Conservation (phyloP, 23 tunicate species). For the Ciona savignyi region DNA sequence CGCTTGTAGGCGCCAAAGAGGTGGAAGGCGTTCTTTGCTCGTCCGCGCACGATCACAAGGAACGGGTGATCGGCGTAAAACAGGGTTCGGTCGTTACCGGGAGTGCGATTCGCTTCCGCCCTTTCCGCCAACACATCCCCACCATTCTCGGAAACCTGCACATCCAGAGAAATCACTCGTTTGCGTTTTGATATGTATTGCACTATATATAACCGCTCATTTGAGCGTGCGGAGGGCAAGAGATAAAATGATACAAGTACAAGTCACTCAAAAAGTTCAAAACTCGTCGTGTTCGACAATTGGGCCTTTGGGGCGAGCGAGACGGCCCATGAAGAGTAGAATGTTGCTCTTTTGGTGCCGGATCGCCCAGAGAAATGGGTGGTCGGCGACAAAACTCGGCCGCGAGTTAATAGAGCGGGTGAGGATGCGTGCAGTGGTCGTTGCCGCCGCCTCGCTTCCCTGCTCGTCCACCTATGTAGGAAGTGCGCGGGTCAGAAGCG, state of each 20-base stretch:
- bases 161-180: too few species aligned
- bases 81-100: slow-evolving; percentile 14
- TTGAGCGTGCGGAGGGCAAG: too few species aligned
- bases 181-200: not conserved
- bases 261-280: too few species aligned
- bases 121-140: slow-evolving; percentile 69
- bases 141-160: slow-evolving; percentile 66
- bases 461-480: slow-evolving; percentile 62
- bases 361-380: slow-evolving; percentile 74
- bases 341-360: slow-evolving; percentile 34
- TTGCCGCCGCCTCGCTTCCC: slow-evolving; percentile 87
- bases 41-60: slow-evolving; percentile 54
- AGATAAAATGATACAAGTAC: too few species aligned
- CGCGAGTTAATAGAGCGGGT: slow-evolving; percentile 45
- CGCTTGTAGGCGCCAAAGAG: slow-evolving; percentile 65
- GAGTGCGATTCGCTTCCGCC: slow-evolving; percentile 49
- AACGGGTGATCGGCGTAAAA: slow-evolving; percentile 92
- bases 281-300: slow-evolving; percentile 33
- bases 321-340: slow-evolving; percentile 68
- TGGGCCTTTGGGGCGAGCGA: slow-evolving; percentile 45
- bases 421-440: slow-evolving; percentile 49
- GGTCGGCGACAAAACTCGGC: slow-evolving; percentile 45
- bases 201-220: not conserved
- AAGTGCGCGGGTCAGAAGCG: slow-evolving; percentile 4
- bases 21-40: slow-evolving; percentile 35